Evolutionary conservation across 1,140 invertebrate genomes (phyloP).

Genomic region (Pseudachorutes palmiensis): DNA sequence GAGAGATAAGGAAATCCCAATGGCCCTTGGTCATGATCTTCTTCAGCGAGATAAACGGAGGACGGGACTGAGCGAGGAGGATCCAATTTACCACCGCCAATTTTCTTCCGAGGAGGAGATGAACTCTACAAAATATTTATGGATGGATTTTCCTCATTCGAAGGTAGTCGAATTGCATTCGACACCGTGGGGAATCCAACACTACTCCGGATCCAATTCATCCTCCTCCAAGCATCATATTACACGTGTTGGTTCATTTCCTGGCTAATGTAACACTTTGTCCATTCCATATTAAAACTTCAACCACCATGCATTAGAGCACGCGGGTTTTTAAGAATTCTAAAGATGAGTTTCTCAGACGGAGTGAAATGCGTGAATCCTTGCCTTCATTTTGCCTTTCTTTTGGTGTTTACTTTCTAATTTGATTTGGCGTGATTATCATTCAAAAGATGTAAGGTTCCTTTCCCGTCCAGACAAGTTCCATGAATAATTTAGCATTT

Average conservation of each 20-base stretch:
- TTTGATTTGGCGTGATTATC: conserved; percentile 7
- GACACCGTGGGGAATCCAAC: neutral
- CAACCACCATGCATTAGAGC: too few species aligned
- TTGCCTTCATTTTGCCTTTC: neutral
- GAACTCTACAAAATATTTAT: conserved; percentile 2
- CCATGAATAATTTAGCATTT: conserved; percentile 1
- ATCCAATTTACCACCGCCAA: neutral
- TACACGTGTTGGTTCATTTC: too few species aligned
- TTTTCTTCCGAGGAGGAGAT: neutral
- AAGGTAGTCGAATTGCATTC: too few species aligned
- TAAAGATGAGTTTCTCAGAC: too few species aligned
- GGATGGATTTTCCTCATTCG: neutral
- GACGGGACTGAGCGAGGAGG: too few species aligned
- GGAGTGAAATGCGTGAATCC: neutral
- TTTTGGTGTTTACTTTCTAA: conserved; percentile 8
- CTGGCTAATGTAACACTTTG: too few species aligned
- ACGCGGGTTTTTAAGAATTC: too few species aligned
- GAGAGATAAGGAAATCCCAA: neutral
- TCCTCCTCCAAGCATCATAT: too few species aligned
- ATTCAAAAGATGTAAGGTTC: neutral
- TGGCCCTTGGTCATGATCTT: conserved; percentile 1
- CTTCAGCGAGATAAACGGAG: neutral
- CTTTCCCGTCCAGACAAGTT: too few species aligned
- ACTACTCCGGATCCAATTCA: too few species aligned
- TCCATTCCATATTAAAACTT: too few species aligned